Percentiles rank a stretch among this genome's conserved stretches.
phyloP scores from a whole-genome alignment of 2,113 vertebrate species.

The Baryphthengus martii region DNA sequence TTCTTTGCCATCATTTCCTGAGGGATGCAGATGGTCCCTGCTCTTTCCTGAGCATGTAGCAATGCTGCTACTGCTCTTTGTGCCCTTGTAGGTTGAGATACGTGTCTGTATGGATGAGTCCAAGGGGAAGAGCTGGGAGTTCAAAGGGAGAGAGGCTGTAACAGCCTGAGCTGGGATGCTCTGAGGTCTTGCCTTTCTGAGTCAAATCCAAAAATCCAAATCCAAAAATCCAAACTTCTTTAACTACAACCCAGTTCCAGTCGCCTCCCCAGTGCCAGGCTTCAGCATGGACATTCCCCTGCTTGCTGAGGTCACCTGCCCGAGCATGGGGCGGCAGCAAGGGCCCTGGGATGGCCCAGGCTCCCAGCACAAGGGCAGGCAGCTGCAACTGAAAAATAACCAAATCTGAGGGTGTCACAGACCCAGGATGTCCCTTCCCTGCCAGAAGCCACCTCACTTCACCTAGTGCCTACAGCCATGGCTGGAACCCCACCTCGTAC shows the following conservation, averaged over 20 bases:
- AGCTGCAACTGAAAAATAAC: not conserved
- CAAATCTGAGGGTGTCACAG: not conserved
- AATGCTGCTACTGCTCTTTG: not conserved
- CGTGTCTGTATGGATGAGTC: not conserved
- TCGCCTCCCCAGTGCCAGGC: not conserved
- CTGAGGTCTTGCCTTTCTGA: not conserved
- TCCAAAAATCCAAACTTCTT: not conserved
- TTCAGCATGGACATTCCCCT: not conserved
- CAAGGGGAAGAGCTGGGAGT: not conserved
- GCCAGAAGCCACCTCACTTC: not conserved
- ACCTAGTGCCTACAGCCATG: not conserved
- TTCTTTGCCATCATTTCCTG: not conserved
- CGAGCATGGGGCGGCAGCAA: fast-evolving
- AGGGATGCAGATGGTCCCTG: not conserved
- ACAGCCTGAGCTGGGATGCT: not conserved
- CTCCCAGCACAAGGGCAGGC: not conserved
- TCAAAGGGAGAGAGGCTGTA: not conserved
- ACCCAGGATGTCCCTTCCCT: not conserved
- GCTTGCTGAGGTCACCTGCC: not conserved
- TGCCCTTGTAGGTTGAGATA: not conserved
- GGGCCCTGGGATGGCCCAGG: not conserved
- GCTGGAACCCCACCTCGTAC: fast-evolving
- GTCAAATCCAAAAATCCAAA: not conserved
- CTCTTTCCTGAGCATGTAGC: not conserved
- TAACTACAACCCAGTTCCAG: not conserved